Evolutionary conservation across 2,888 invertebrate genomes (phyloP), one percentile per base, ranked within the genome.

Genomic region (Habrosyne pyritoides): DNA sequence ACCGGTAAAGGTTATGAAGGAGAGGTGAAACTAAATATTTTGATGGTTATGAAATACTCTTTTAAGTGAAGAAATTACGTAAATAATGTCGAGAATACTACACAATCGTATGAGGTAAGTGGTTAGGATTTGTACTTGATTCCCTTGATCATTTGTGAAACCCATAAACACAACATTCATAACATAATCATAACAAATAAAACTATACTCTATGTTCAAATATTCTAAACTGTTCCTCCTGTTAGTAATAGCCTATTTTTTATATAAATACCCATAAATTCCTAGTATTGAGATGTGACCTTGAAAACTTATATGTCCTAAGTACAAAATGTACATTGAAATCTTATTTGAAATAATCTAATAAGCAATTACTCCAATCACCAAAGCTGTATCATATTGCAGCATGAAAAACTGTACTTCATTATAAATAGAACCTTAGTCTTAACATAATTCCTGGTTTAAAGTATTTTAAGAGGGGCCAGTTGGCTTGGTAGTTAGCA

Each of bases 31-130:
- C 61, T 61, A 64, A 60, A 69, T 63, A 60, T 60, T 61, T 60
- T 61, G 70, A 75, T 83, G 81, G 84, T 84, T 84, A 86, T 83
- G 82, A 81, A 79, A 80, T 79, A 79, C 70, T 74, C 69, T 73
- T 69, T 69, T 69, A 77, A 68, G 68, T 73, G 57, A 77, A 80
- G 61, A 69, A 79, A 79, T 83, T 78, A 83, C 79, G 73, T 80
- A 78, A 84, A 89, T 64, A 70, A 91, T 92, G 92, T 91, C 92
- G 64, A 86, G 91, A 75, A 89, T 92, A 79, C 84, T 92, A 54
- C 89, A 91, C 72, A 87, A 91, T 77, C 89, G 87, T 58, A 75
- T 90, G 74, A 89, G 90, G 92, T 91, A 77, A 74, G 71, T 10
- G 24, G 10, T 2, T 1, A 21, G 28, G 10, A 8, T 50, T 30